Conservation (phyloP, 2,888 invertebrate genomes). For the Eupithecia exiguata region DNA sequence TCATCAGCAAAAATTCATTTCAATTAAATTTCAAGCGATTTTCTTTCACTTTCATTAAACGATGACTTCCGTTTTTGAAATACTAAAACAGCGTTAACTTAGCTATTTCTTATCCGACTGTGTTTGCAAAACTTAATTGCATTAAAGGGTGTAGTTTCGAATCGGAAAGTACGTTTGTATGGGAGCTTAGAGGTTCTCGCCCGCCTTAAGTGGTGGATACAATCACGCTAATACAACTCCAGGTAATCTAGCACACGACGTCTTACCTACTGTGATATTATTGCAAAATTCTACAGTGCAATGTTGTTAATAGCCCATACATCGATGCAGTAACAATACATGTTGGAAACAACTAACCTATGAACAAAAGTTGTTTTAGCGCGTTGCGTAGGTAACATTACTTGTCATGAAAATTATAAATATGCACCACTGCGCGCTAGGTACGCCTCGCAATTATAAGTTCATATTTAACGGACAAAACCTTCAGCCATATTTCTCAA, state of each 20-base stretch:
- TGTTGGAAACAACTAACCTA: conserved; percentile 1
- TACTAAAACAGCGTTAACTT: too few relatives aligned
- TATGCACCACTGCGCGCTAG: not conserved
- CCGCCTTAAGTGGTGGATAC: not conserved
- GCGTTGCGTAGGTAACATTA: not conserved
- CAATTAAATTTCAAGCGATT: too few relatives aligned
- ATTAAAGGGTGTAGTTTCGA: too few relatives aligned
- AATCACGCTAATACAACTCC: conserved; percentile 9
- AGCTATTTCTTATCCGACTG: too few relatives aligned
- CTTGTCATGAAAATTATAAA: not conserved
- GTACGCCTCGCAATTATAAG: not conserved
- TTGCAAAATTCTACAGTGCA: conserved; percentile 13
- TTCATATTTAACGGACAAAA: not conserved
- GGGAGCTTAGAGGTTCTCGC: too few relatives aligned
- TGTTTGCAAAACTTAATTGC: too few relatives aligned
- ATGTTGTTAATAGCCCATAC: not conserved
- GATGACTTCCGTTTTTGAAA: too few relatives aligned
- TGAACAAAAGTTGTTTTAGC: conserved; percentile 12
- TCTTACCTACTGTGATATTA: conserved; percentile 10
- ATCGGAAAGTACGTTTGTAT: too few relatives aligned
- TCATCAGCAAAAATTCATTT: too few relatives aligned
- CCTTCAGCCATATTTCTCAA: not conserved
- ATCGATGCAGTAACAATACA: conserved; percentile 11
- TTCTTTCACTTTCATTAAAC: too few relatives aligned
- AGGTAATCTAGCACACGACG: conserved; percentile 3